phyloP scores from a whole-genome alignment of 2,888 invertebrate genomes.

The Tridacna crocea region DNA sequence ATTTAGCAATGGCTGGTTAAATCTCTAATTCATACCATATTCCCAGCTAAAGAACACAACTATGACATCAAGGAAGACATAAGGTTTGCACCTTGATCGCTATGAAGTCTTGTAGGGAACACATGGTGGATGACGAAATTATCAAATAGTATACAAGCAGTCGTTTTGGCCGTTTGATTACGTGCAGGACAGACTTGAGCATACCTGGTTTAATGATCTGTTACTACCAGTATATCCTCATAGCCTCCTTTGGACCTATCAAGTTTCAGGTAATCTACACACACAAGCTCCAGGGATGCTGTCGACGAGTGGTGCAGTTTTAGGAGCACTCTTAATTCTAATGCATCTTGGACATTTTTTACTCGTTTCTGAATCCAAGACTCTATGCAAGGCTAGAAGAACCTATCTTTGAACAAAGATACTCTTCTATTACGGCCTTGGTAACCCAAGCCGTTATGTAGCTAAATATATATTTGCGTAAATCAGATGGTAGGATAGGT shows the following conservation, averaged over 20 bases:
- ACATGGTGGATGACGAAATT: not conserved
- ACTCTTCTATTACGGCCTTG: too few species aligned
- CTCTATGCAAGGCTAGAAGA: too few species aligned
- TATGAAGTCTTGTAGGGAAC: not conserved
- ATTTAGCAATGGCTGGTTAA: constrained; percentile 1
- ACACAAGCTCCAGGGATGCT: not conserved
- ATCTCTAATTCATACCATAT: constrained; percentile 5
- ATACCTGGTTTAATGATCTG: not conserved
- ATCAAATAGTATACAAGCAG: not conserved
- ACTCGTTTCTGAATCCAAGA: not conserved
- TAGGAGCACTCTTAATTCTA: not conserved
- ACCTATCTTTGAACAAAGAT: too few species aligned
- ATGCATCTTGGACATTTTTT: not conserved
- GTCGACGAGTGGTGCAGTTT: not conserved
- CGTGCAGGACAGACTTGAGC: not conserved
- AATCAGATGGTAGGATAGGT: too few species aligned
- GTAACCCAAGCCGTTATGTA: too few species aligned
- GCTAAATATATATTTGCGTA: too few species aligned
- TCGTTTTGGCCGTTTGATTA: constrained; percentile 6
- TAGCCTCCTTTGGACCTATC: constrained; percentile 3
- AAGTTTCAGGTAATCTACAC: not conserved
- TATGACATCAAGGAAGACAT: not conserved
- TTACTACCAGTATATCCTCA: not conserved
- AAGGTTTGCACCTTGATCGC: constrained; percentile 5
- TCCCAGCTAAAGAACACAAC: not conserved